Evolutionary conservation across 2,797 vertebrate species (phyloP).

Genomic region (Eurystomus glaucurus): DNA sequence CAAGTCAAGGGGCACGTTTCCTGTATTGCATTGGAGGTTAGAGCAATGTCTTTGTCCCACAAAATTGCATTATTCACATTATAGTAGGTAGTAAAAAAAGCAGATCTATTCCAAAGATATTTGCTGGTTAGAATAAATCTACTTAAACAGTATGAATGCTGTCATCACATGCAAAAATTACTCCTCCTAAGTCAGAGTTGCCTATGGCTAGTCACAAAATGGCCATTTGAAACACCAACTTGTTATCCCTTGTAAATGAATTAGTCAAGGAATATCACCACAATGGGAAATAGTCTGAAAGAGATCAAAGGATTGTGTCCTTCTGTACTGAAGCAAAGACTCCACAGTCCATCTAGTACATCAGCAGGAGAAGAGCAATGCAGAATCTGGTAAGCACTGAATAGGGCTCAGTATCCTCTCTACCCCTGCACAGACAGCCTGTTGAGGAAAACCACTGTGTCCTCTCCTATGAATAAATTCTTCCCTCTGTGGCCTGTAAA

Average conservation of each 20-base stretch:
- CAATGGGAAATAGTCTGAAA: neutral
- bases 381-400: neutral
- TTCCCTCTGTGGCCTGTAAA: neutral
- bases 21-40: neutral
- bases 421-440: neutral
- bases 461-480: neutral
- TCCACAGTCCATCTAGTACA: neutral
- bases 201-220: neutral
- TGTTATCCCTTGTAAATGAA: neutral
- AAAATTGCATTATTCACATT: neutral
- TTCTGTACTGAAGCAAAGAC: neutral
- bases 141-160: neutral
- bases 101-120: neutral
- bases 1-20: neutral
- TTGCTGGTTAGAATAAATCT: neutral
- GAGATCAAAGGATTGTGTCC: fast-evolving
- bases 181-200: neutral
- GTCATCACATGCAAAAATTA: neutral
- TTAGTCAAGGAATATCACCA: neutral
- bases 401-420: fast-evolving
- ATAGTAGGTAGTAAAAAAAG: neutral
- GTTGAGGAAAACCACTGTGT: neutral
- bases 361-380: neutral
- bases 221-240: neutral
- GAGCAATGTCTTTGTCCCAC: neutral